Base-by-base conservation (phyloP, 2,113 vertebrate genomes). In the Onychostoma macrolepis region DNA sequence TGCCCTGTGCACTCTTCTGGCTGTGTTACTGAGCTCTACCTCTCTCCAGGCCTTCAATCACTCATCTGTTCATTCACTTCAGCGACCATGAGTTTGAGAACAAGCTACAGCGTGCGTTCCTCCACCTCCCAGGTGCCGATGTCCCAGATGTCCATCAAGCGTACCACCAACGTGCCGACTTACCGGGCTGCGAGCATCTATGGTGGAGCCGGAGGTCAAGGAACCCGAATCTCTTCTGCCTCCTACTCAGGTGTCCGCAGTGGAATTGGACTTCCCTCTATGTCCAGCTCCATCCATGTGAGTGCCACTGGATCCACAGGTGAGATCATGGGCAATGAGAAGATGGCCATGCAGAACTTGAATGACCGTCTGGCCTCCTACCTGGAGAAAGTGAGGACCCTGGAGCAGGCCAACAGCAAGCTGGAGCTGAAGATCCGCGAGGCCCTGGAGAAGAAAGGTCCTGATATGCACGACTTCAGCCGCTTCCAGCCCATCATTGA, bases 321-420 rank as follows among this genome's bases (percentile, higher is more conserved):
- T 0, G 90, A 94, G 92, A 95, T 95, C 92, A 95, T 94, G 93
- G 94, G 94, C 87, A 96, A 96, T 3, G 95, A 96, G 93, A 96
- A 96, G 93, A 93, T 95, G 0, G 94, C 94, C 93, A 95, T 96
- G 95, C 95, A 96, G 94, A 95, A 94, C 92, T 92, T 96, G 87
- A 96, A 96, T 9, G 95, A 96, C 91, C 93, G 95, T 3, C 92
- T 96, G 94, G 93, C 94, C 87, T 94, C 72, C 90, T 96, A 96
- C 93, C 91, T 96, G 92, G 95, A 96, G 56, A 96, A 93, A 2
- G 95, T 96, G 83, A 92, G 94, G 80, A 94, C 72, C 90, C 93
- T 96, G 94, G 95, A 96, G 93, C 92, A 93, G 91, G 94, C 95
- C 91, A 96, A 96, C 93, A 90, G 89, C 88, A 92, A 94, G 90